Percentiles rank a stretch among this genome's conserved stretches.
These are phyloP conservation scores for Limosa lapponica DNA, from an alignment of 2,797 vertebrate genomes.

Conservation along the genomic window DNA sequence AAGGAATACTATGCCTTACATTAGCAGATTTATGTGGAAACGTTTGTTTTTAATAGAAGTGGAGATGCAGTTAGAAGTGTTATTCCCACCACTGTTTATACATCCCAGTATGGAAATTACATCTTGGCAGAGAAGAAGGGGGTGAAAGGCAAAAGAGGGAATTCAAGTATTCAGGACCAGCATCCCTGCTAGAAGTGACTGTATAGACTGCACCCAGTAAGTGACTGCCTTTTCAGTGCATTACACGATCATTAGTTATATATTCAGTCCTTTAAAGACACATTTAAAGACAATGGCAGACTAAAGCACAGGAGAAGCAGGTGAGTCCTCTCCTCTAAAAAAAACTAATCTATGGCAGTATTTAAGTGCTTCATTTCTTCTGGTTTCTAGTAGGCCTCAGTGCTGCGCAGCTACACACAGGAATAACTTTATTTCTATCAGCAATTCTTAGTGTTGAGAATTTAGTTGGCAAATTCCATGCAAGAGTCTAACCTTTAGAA, in stretches of 20 bases:
- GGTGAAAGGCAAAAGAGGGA: conserved; percentile 14
- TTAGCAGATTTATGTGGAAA: conserved; percentile 54
- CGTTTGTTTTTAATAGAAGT: conserved; percentile 23
- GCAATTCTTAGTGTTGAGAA: background rate
- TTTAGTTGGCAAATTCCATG: background rate
- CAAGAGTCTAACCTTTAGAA: background rate
- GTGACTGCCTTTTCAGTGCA: background rate
- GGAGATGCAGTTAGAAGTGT: background rate
- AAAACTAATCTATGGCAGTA: background rate
- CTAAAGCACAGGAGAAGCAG: background rate
- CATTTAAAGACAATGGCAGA: background rate
- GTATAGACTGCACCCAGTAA: background rate
- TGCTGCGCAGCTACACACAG: background rate
- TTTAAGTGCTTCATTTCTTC: background rate
- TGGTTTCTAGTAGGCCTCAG: background rate
- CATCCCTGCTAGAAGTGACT: background rate
- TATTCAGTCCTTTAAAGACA: background rate
- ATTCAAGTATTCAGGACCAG: background rate
- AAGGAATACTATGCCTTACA: conserved; percentile 48
- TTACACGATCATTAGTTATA: background rate
- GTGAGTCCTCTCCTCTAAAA: background rate
- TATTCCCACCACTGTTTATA: conserved; percentile 55
- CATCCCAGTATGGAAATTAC: conserved; percentile 10
- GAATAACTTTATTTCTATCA: background rate
- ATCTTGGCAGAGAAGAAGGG: background rate